A percentile compares a stretch with the other conserved stretches of the same genome.
phyloP scores from a whole-genome alignment of 30 jellyfish, hydroid and myxozoan genomes.

The Turritopsis rubra region DNA sequence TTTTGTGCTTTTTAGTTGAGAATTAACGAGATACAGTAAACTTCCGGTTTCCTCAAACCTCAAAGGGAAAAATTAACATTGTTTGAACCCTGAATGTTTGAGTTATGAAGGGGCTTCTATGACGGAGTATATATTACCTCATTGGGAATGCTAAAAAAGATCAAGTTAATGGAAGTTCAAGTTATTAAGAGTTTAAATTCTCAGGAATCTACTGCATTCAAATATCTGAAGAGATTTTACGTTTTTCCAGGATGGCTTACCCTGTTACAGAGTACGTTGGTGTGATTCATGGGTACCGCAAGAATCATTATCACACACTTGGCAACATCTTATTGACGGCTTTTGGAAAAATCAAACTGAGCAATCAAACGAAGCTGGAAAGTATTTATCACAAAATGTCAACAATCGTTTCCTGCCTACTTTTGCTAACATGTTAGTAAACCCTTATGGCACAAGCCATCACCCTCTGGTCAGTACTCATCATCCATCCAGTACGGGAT shows the following conservation, averaged over 20 bases:
- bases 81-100: no score
- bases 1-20: no score
- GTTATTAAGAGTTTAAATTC: no score
- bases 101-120: not conserved
- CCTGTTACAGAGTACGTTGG: constrained; percentile 20
- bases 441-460: not conserved
- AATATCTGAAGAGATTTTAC: no score
- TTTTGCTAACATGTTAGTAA: not conserved
- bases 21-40: no score
- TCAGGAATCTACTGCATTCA: no score
- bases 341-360: constrained; percentile 26
- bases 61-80: no score
- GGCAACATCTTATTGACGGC: constrained; percentile 22
- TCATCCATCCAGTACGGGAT: not conserved
- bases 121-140: not conserved
- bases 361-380: not conserved
- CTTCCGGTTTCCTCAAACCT: no score
- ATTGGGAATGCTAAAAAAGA: no score
- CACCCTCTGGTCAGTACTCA: not conserved
- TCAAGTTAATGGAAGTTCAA: no score
- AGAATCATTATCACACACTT: constrained; percentile 16
- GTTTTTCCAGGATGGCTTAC: not conserved
- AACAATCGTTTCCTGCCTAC: constrained; percentile 9
- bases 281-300: constrained; percentile 22
- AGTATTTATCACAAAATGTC: constrained; percentile 5